Evolutionary conservation across 2,113 vertebrate genomes (phyloP).

Genomic region (Entosphenus tridentatus): DNA sequence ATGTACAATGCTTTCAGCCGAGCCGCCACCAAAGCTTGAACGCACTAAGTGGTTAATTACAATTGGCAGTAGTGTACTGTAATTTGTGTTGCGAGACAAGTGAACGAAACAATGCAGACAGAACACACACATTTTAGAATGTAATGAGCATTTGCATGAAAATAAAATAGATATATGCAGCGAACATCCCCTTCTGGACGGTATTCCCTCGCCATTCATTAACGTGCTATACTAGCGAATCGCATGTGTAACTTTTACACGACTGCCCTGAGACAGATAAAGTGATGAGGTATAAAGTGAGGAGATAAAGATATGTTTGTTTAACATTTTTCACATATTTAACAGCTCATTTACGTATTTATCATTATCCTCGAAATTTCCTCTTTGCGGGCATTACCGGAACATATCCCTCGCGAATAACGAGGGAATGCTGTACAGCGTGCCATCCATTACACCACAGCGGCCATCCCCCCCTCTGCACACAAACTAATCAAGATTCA

Average conservation of each 20-base stretch:
- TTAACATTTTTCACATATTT: background rate
- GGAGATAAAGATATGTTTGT: background rate
- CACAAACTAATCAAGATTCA: background rate
- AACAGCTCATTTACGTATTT: background rate
- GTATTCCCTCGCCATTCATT: background rate
- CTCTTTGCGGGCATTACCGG: background rate
- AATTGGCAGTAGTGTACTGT: too few relatives aligned
- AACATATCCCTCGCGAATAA: background rate
- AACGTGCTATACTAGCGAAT: background rate
- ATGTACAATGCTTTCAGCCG: too few relatives aligned
- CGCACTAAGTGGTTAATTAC: too few relatives aligned
- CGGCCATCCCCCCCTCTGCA: background rate
- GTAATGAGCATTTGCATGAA: background rate
- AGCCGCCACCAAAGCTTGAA: too few relatives aligned
- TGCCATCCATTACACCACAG: background rate
- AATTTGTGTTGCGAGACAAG: background rate
- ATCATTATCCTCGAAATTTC: background rate
- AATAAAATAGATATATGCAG: background rate
- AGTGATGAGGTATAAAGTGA: background rate
- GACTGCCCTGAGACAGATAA: background rate
- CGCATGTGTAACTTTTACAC: background rate
- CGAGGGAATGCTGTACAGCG: background rate
- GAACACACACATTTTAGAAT: background rate
- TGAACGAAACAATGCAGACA: background rate
- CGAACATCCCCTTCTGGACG: background rate